Evolutionary conservation across 2,797 vertebrate species (phyloP).

Genomic region (Tapera naevia): DNA sequence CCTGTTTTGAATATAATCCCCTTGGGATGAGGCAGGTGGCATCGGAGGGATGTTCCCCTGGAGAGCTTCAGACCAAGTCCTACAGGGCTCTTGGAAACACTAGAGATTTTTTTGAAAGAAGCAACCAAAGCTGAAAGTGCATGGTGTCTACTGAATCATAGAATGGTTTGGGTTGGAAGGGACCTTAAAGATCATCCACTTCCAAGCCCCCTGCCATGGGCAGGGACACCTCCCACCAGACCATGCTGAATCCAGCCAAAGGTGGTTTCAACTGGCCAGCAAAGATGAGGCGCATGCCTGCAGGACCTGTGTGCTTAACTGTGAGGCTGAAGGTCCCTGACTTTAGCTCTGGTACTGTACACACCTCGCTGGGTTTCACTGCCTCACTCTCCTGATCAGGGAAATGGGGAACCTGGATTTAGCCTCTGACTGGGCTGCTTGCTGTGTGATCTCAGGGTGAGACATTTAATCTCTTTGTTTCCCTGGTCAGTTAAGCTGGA

Average conservation of each 20-base stretch:
- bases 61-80: not conserved
- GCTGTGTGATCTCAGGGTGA: not conserved
- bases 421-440: not conserved
- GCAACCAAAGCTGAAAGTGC: not conserved
- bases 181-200: too few species aligned
- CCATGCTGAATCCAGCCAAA: not conserved
- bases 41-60: not conserved
- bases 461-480: slow-evolving; percentile 27
- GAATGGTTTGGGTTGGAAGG: too few species aligned
- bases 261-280: not conserved
- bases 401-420: not conserved
- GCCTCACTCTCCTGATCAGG: not conserved
- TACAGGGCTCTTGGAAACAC: not conserved
- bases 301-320: not conserved
- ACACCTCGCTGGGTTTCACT: not conserved
- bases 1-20: not conserved
- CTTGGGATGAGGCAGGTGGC: not conserved
- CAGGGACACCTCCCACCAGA: too few species aligned
- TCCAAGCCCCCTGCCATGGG: too few species aligned
- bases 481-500: not conserved
- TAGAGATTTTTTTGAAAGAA: not conserved
- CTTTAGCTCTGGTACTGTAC: not conserved
- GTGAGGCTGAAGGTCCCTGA: not conserved
- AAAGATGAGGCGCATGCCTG: not conserved
- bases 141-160: not conserved